These are phyloP conservation scores for Pelecanoides urinatrix DNA, from an alignment of 2,113 vertebrate genomes.

Conservation along the genomic window DNA sequence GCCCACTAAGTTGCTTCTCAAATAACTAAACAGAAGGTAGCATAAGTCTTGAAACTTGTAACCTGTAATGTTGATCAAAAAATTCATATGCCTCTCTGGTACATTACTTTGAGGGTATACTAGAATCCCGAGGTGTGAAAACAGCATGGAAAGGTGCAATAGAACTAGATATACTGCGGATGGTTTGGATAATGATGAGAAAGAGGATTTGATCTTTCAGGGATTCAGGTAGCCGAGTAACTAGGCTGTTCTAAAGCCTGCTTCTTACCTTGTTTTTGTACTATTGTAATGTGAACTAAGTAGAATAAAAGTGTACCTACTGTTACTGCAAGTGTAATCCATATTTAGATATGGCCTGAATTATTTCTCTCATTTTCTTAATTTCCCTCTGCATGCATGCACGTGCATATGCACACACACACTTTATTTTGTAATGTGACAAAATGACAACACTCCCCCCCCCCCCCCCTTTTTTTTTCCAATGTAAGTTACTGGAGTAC, in stretches of 20 bases:
- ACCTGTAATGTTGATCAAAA: not conserved
- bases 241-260: not conserved
- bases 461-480: not conserved
- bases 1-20: not conserved
- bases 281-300: not conserved
- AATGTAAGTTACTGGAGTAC: not conserved
- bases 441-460: not conserved
- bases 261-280: not conserved
- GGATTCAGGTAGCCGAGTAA: not conserved
- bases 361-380: not conserved
- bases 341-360: not conserved
- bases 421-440: not conserved
- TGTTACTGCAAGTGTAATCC: not conserved
- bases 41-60: not conserved
- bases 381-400: not conserved
- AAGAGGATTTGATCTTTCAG: not conserved
- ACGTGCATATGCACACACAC: too few relatives aligned
- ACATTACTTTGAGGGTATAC: not conserved
- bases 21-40: not conserved
- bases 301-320: not conserved
- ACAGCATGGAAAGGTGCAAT: not conserved
- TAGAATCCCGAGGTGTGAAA: not conserved
- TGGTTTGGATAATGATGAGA: not conserved
- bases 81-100: not conserved
- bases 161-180: not conserved